Evolutionary conservation across 2,113 vertebrate genomes (phyloP).

Genomic region (Sula dactylatra): DNA sequence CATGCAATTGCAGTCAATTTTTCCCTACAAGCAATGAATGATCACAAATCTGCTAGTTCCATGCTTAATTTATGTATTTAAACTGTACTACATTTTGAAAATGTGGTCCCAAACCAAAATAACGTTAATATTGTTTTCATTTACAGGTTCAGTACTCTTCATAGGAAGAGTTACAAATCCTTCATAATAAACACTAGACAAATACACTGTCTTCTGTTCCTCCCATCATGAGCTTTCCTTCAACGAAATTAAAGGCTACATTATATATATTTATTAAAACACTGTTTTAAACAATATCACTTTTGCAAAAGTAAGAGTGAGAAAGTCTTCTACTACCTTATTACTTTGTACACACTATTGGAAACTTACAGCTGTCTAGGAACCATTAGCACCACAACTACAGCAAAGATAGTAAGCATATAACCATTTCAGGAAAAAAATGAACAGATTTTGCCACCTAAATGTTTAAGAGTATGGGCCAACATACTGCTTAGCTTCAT

Average conservation of each 20-base stretch:
- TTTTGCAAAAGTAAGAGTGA: background rate
- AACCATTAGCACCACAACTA: background rate
- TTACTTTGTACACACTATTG: background rate
- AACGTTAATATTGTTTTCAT: constrained; percentile 12
- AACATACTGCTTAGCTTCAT: background rate
- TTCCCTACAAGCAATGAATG: background rate
- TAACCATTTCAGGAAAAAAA: background rate
- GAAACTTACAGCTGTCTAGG: background rate
- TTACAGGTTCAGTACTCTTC: constrained; percentile 85
- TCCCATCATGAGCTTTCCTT: background rate
- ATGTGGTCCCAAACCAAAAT: background rate
- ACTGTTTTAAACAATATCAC: background rate
- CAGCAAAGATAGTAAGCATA: background rate
- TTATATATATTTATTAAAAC: background rate
- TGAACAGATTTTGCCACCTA: background rate
- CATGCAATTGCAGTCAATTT: background rate
- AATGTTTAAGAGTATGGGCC: background rate
- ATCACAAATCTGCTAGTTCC: background rate
- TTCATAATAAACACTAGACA: constrained; percentile 36
- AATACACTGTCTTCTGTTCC: background rate
- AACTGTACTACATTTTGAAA: background rate
- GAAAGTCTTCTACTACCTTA: background rate
- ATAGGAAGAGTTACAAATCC: constrained; percentile 87
- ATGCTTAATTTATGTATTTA: background rate
- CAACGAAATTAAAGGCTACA: background rate